A percentile compares a stretch with the other conserved stretches of the same genome.
phyloP scores from a whole-genome alignment of 2,113 vertebrate species.

The Colaptes auratus region DNA sequence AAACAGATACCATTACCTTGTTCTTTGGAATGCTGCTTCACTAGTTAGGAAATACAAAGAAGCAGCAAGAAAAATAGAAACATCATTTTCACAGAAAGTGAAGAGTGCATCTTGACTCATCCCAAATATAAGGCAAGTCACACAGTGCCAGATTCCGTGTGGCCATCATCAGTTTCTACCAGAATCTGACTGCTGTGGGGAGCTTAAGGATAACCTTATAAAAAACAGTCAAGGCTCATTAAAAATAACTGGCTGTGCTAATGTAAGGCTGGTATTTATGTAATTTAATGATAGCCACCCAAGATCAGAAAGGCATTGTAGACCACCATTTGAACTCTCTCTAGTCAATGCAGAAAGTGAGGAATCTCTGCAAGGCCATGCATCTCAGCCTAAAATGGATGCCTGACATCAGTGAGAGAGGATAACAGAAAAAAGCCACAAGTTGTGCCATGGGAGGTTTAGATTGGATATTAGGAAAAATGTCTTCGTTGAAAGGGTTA shows the following conservation, averaged over 20 bases:
- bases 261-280: background rate
- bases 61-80: background rate
- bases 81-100: background rate
- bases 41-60: background rate
- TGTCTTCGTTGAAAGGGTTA: too few relatives aligned
- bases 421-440: too few relatives aligned
- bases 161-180: background rate
- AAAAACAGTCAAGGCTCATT: background rate
- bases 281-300: background rate
- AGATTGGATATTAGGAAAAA: too few relatives aligned
- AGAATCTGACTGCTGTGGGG: background rate
- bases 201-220: background rate
- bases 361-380: background rate
- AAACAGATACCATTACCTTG: slow-evolving; percentile 11
- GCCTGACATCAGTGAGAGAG: background rate
- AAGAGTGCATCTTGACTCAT: background rate
- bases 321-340: background rate
- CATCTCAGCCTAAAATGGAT: background rate
- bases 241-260: background rate
- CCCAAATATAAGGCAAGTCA: background rate
- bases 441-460: too few relatives aligned
- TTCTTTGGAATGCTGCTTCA: background rate
- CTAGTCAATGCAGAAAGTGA: background rate
- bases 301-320: background rate
- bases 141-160: background rate